Percentiles rank a stretch among this genome's conserved stretches.
Conservation (phyloP, 2,113 vertebrate genomes). For the Centrocercus urophasianus region DNA sequence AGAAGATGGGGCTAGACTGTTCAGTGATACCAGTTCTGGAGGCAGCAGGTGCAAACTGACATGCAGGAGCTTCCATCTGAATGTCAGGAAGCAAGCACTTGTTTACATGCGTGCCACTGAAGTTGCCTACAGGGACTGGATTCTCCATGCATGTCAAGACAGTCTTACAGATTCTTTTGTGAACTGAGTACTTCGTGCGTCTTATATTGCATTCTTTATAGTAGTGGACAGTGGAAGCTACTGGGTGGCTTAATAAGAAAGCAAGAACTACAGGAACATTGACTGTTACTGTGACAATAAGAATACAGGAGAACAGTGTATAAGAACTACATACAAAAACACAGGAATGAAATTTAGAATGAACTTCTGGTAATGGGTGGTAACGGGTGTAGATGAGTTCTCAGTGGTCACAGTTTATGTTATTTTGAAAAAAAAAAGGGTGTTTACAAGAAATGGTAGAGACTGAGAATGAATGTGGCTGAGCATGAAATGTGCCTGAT, state of each 20-base stretch:
- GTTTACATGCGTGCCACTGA: not conserved
- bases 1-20: not conserved
- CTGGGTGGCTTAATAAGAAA: not conserved
- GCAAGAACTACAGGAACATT: not conserved
- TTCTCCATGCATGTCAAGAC: not conserved
- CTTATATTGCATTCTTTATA: not conserved
- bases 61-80: not conserved
- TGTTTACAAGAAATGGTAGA: not conserved
- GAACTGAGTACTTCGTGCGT: not conserved
- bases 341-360: not conserved
- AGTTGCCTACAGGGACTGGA: not conserved
- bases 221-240: not conserved
- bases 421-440: not conserved
- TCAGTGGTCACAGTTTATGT: not conserved
- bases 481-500: not conserved
- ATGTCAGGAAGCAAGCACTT: not conserved
- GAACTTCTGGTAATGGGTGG: not conserved
- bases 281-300: not conserved
- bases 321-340: not conserved
- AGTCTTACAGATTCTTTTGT: not conserved
- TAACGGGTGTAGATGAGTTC: not conserved
- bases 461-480: no score
- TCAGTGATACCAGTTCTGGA: not conserved
- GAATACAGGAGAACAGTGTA: not conserved
- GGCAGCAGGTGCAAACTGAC: not conserved